These are phyloP conservation scores for Lamellibrachia luymesi DNA, from an alignment of 1,140 invertebrate genomes.

Conservation along the genomic window DNA sequence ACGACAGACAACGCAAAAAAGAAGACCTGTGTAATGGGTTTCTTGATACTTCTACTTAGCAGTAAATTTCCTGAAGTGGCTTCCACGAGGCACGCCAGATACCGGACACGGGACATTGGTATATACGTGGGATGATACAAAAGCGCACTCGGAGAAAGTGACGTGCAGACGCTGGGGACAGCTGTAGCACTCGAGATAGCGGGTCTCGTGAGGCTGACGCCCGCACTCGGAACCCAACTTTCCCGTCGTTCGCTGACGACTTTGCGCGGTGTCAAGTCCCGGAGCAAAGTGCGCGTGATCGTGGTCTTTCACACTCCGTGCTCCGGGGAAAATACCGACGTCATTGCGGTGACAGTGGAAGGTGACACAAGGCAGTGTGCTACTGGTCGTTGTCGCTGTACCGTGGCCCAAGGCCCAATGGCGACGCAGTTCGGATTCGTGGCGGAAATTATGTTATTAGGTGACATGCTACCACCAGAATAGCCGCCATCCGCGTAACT, in stretches of 20 bases:
- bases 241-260: background rate
- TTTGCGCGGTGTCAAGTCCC: background rate
- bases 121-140: background rate
- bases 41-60: constrained; percentile 5
- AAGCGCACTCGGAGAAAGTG: background rate
- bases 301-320: background rate
- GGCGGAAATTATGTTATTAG: background rate
- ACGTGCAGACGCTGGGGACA: background rate
- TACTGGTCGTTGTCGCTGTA: background rate
- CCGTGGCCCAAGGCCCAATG: too few relatives aligned
- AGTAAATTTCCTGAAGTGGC: background rate
- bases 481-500: background rate
- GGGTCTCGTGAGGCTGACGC: background rate
- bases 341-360: background rate
- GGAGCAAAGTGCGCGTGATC: constrained; percentile 2
- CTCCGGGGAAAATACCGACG: too few relatives aligned
- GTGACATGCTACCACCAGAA: background rate
- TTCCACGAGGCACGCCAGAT: background rate
- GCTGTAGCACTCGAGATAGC: background rate
- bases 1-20: background rate
- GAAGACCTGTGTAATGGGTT: background rate
- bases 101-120: background rate
- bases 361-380: background rate
- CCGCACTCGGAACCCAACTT: background rate
- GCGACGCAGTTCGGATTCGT: background rate